These are phyloP conservation scores for Platycheirus albimanus DNA, from an alignment of 2,888 invertebrate species.

Conservation along the genomic window DNA sequence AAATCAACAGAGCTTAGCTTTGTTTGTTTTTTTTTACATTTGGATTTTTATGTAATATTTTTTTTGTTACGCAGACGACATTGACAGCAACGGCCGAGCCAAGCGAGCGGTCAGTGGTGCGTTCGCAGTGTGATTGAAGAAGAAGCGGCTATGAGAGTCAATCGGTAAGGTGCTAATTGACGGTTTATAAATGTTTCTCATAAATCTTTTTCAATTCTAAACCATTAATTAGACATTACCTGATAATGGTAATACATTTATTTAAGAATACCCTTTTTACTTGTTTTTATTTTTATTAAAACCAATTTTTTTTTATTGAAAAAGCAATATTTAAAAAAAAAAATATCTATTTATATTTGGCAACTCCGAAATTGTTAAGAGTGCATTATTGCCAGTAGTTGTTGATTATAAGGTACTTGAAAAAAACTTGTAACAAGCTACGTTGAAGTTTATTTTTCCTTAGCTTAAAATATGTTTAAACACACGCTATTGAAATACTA, in stretches of 20 bases:
- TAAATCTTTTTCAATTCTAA: conserved; percentile 47
- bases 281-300: not conserved
- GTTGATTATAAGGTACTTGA: not conserved
- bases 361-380: conserved; percentile 7
- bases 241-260: conserved; percentile 39
- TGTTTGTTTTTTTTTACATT: conserved; percentile 8
- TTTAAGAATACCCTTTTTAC: conserved; percentile 46
- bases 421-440: no score
- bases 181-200: conserved; percentile 58
- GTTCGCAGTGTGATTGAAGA: conserved; percentile 74
- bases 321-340: conserved; percentile 25
- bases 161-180: conserved; percentile 67
- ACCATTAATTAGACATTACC: conserved; percentile 69
- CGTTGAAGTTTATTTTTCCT: no score
- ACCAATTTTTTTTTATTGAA: conserved; percentile 19
- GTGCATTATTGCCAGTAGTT: conserved; percentile 3
- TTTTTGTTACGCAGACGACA: conserved; percentile 70
- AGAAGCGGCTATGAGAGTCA: conserved; percentile 74
- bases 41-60: conserved; percentile 12
- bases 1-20: conserved; percentile 40
- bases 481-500: conserved; percentile 12
- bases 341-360: not conserved
- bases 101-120: conserved; percentile 75
- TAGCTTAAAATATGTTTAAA: not conserved
- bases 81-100: conserved; percentile 74